Evolutionary conservation across 2,888 invertebrate genomes (phyloP).

Genomic region (Glaucopsyche alexis): DNA sequence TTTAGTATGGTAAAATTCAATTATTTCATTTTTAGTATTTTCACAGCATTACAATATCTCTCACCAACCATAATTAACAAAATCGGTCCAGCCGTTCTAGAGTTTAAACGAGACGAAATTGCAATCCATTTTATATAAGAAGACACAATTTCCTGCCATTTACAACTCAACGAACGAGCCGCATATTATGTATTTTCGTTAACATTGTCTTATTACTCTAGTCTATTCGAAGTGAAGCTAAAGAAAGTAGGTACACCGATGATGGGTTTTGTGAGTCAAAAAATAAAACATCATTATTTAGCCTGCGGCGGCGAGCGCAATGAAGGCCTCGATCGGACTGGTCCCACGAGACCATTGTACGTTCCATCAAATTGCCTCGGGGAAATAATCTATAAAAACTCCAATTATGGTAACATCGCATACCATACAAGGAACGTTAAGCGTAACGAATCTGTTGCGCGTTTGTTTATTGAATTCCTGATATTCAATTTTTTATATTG

Average conservation of each 20-base stretch:
- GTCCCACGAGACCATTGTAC: slow-evolving; percentile 25
- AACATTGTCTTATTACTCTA: too few species aligned
- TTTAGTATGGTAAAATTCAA: too few species aligned
- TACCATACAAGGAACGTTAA: slow-evolving; percentile 13
- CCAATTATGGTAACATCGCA: slow-evolving; percentile 21
- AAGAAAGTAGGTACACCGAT: not conserved
- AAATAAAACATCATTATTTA: slow-evolving; percentile 20
- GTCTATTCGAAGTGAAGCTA: not conserved
- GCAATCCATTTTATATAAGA: too few species aligned
- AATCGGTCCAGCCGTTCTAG: too few species aligned
- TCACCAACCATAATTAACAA: too few species aligned
- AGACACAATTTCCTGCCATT: too few species aligned
- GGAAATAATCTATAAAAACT: slow-evolving; percentile 25
- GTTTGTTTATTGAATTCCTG: not conserved
- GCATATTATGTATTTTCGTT: too few species aligned
- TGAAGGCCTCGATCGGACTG: slow-evolving; percentile 12
- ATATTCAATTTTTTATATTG: too few species aligned
- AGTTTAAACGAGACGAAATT: too few species aligned
- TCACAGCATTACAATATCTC: too few species aligned
- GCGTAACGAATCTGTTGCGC: not conserved
- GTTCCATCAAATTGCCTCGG: slow-evolving; percentile 28
- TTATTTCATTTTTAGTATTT: too few species aligned
- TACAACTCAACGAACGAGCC: too few species aligned
- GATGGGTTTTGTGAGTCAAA: slow-evolving; percentile 7
- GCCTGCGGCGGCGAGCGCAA: slow-evolving; percentile 16